Evolutionary conservation across 1,140 invertebrate species (phyloP).

Genomic region (Mylabris phalerata): DNA sequence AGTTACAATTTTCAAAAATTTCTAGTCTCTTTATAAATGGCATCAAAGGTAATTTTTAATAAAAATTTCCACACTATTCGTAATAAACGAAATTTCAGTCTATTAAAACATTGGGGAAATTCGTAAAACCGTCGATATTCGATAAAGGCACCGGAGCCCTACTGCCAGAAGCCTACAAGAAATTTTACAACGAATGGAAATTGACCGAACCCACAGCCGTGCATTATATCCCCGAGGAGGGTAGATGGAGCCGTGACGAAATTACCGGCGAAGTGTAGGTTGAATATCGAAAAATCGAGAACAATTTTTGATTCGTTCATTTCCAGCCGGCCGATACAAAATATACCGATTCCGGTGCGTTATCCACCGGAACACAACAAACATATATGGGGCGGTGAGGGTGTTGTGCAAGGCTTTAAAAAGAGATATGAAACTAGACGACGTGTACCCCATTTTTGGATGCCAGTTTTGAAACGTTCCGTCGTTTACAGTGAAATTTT

Average conservation of each 20-base stretch:
- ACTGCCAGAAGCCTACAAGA: constrained; percentile 79
- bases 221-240: constrained; percentile 73
- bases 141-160: constrained; percentile 48
- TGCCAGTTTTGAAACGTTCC: constrained; percentile 67
- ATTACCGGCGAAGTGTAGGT: constrained; percentile 62
- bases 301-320: neutral
- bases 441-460: constrained; percentile 77
- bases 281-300: neutral
- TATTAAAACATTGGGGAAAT: constrained; percentile 30
- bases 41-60: too few relatives aligned
- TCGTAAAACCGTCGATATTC: constrained; percentile 28
- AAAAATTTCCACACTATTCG: neutral
- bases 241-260: constrained; percentile 66
- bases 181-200: constrained; percentile 84
- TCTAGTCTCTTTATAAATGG: too few relatives aligned
- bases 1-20: too few relatives aligned
- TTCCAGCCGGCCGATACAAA: constrained; percentile 60
- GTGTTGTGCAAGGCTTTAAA: constrained; percentile 82
- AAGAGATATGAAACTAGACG: constrained; percentile 54
- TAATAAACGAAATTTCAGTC: constrained; percentile 7
- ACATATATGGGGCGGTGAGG: constrained; percentile 96
- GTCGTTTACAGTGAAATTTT: constrained; percentile 93
- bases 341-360: constrained; percentile 68
- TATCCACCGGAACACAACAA: constrained; percentile 73
- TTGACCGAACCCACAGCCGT: constrained; percentile 65